These are phyloP conservation scores for Hirtodrosophila alboralis DNA, from an alignment of 2,888 invertebrate species.

Conservation along the genomic window DNA sequence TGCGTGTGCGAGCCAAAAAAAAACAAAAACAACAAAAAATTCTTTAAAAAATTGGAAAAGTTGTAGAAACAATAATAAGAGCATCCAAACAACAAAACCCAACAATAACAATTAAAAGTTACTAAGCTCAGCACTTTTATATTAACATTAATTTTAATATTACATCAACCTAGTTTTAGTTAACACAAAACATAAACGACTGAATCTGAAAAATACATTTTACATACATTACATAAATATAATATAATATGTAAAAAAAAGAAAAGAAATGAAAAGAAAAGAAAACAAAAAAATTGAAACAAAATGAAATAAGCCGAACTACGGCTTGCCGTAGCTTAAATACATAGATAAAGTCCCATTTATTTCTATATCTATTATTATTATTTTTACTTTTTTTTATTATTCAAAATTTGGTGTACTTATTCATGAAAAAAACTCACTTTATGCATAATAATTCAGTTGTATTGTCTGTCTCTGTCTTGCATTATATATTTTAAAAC, in stretches of 20 bases:
- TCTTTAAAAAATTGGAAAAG: not conserved
- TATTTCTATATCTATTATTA: conserved; percentile 19
- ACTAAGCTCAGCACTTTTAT: conserved; percentile 45
- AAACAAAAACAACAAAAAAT: not conserved
- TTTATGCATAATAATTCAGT: too few relatives aligned
- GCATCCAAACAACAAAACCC: conserved; percentile 24
- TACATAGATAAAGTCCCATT: conserved; percentile 7
- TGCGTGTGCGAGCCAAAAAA: conserved; percentile 16
- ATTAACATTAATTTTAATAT: conserved; percentile 33
- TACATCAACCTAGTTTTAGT: conserved; percentile 45
- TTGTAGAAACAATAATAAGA: conserved; percentile 19
- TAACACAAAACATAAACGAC: conserved; percentile 54
- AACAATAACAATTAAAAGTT: conserved; percentile 41
- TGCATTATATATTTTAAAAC: too few relatives aligned
- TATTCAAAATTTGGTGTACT: conserved; percentile 17
- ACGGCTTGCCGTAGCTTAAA: conserved; percentile 20
- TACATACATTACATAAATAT: conserved; percentile 18
- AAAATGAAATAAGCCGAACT: too few relatives aligned
- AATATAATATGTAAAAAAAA: conserved; percentile 19
- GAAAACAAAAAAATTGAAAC: conserved; percentile 2
- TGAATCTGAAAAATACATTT: conserved; percentile 62
- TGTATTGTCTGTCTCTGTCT: too few relatives aligned
- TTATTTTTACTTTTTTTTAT: conserved; percentile 6
- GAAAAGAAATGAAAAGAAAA: conserved; percentile 3
- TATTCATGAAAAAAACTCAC: not conserved